A percentile compares a stretch with the other conserved stretches of the same genome.
Conservation (phyloP, 2,888 invertebrate genomes). For the Aricia artaxerxes region DNA sequence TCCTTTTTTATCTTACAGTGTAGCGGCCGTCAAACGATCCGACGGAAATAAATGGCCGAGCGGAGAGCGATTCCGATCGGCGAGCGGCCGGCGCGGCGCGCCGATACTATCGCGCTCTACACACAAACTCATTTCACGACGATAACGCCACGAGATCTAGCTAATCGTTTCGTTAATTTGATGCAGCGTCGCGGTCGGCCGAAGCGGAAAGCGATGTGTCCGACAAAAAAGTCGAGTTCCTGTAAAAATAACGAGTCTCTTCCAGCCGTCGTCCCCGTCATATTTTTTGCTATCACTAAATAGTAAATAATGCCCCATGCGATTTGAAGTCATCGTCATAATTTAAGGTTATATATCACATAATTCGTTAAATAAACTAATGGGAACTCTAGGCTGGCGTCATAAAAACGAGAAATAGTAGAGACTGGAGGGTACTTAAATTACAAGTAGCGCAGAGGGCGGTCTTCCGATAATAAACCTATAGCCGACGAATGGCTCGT, state of each 20-base stretch:
- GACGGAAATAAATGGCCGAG: conserved; percentile 25
- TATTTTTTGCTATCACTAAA: background rate
- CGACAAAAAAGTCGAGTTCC: background rate
- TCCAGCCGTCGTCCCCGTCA: background rate
- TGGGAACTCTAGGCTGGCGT: conserved; percentile 4
- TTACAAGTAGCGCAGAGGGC: conserved; percentile 30
- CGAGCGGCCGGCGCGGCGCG: background rate
- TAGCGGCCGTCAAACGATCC: conserved; percentile 30
- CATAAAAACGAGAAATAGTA: conserved; percentile 30
- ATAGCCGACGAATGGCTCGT: conserved; percentile 29
- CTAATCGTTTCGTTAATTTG: conserved; percentile 22
- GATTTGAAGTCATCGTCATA: background rate
- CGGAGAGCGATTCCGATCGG: conserved; percentile 25
- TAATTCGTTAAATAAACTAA: background rate
- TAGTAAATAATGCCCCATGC: background rate
- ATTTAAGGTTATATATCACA: background rate
- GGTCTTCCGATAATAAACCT: conserved; percentile 29
- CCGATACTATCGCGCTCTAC: conserved; percentile 19
- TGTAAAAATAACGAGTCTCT: background rate
- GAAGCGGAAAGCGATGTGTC: background rate
- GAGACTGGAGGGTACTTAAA: conserved; percentile 24
- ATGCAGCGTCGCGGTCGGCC: background rate
- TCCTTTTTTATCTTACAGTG: conserved; percentile 30
- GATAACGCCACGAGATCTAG: conserved; percentile 12
- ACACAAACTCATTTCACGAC: conserved; percentile 23